Evolutionary conservation across 2,888 invertebrate genomes (phyloP).

Genomic region (Fissipunctia ypsillon): DNA sequence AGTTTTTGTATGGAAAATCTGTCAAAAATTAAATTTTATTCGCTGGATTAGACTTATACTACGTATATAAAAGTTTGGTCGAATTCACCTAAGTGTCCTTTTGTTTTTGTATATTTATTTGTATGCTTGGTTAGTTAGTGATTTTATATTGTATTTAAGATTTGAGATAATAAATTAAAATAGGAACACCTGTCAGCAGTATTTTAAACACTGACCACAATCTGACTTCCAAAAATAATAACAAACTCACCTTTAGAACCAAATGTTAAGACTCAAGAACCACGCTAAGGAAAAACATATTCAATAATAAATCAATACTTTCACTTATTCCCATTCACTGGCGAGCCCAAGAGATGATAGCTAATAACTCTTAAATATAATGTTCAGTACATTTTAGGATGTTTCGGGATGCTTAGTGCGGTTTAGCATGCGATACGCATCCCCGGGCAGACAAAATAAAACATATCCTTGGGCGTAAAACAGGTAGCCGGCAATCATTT

Average conservation of each 20-base stretch:
- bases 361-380: constrained; percentile 68
- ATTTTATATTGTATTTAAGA: no score
- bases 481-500: constrained; percentile 87
- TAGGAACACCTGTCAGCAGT: no score
- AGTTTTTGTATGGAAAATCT: no score
- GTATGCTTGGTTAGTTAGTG: no score
- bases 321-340: constrained; percentile 42
- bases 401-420: constrained; percentile 69
- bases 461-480: constrained; percentile 87
- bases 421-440: constrained; percentile 76
- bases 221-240: no score
- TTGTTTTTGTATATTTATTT: no score
- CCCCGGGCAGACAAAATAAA: constrained; percentile 79
- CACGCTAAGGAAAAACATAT: neutral
- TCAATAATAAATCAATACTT: constrained; percentile 56
- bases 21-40: no score
- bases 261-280: neutral
- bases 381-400: constrained; percentile 63
- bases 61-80: no score
- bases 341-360: constrained; percentile 48
- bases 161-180: no score
- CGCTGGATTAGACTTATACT: no score
- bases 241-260: neutral
- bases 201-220: no score
- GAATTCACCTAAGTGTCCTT: no score